Conservation (phyloP, 1,140 invertebrate species). For the Ridgeia piscesae region DNA sequence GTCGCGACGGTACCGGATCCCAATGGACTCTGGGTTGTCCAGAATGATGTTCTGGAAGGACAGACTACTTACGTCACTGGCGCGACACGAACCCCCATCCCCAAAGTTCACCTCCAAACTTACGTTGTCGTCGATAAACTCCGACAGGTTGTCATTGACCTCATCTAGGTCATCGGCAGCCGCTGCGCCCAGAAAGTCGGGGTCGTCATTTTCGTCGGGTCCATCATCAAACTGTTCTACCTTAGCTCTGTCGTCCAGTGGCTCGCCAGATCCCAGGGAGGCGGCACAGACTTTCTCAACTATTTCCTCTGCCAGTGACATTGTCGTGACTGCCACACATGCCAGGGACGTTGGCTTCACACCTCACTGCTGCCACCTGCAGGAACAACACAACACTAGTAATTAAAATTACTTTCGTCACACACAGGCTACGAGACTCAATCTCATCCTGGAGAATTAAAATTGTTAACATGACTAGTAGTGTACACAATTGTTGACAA, state of each 20-base stretch:
- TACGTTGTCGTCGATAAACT: slow-evolving; percentile 43
- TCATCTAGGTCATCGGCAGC: slow-evolving; percentile 26
- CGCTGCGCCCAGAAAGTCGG: slow-evolving; percentile 8
- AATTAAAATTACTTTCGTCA: not conserved
- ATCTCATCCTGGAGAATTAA: not conserved
- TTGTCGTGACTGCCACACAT: not conserved
- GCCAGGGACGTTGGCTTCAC: not conserved
- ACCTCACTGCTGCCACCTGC: not conserved
- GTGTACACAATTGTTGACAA: too few relatives aligned
- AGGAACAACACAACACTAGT: not conserved
- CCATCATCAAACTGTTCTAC: slow-evolving; percentile 25
- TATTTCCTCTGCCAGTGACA: not conserved
- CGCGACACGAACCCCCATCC: slow-evolving; percentile 48
- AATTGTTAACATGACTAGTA: too few relatives aligned
- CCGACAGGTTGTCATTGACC: slow-evolving; percentile 29
- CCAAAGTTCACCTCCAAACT: slow-evolving; percentile 53
- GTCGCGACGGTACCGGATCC: slow-evolving; percentile 16
- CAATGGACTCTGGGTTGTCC: slow-evolving; percentile 33
- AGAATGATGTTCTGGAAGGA: slow-evolving; percentile 53
- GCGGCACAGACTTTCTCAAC: not conserved
- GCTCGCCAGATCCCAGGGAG: not conserved
- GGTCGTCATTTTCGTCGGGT: slow-evolving; percentile 8
- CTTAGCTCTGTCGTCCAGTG: not conserved
- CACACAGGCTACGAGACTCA: not conserved
- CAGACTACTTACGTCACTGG: slow-evolving; percentile 53